Evolutionary conservation across 2,888 invertebrate genomes (phyloP).

Genomic region (Oligia strigilis): DNA sequence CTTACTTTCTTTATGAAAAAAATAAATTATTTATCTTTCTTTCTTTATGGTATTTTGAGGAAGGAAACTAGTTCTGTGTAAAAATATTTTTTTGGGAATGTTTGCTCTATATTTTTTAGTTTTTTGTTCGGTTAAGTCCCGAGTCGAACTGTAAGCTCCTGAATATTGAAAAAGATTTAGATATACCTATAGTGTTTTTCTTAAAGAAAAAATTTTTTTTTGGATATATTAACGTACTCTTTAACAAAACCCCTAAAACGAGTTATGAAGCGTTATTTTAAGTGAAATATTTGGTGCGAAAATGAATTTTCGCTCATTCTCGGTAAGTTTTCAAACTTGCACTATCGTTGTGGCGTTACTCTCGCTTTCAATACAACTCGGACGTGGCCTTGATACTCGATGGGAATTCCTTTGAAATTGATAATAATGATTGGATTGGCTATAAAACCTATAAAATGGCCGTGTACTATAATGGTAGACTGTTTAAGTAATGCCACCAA

Average conservation of each 20-base stretch:
- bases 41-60: neutral
- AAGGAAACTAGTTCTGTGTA: neutral
- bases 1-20: too few relatives aligned
- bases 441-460: slow-evolving; percentile 42
- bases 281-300: neutral
- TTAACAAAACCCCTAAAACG: neutral
- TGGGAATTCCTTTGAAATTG: slow-evolving; percentile 46
- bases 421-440: slow-evolving; percentile 44
- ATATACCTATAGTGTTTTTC: too few relatives aligned
- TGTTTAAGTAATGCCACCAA: slow-evolving; percentile 29
- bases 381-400: slow-evolving; percentile 43
- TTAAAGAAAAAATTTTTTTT: too few relatives aligned
- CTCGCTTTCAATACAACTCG: slow-evolving; percentile 20
- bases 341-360: slow-evolving; percentile 17
- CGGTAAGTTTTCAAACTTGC: neutral
- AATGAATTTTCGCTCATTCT: neutral
- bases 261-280: neutral
- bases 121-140: neutral
- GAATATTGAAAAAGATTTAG: too few relatives aligned
- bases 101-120: too few relatives aligned
- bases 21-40: neutral
- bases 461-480: slow-evolving; percentile 19
- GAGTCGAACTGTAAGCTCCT: fast-evolving
- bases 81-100: neutral
- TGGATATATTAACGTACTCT: neutral